Conservation (phyloP, 1,140 invertebrate species). For the Calliphora vicina region DNA sequence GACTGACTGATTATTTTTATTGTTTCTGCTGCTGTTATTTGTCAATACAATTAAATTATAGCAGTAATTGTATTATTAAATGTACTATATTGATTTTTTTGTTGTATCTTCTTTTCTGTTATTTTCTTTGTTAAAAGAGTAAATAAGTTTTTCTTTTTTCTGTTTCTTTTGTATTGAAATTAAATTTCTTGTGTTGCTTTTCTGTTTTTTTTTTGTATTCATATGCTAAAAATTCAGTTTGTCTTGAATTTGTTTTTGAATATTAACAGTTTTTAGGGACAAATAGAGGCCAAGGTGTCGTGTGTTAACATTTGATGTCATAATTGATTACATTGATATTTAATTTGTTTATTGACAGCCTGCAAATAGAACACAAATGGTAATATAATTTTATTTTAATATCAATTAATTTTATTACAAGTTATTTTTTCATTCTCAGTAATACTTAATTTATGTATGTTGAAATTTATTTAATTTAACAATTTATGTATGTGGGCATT, state of each 20-base stretch:
- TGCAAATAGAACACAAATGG: neutral
- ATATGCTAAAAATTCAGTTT: neutral
- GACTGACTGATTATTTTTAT: neutral
- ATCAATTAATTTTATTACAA: neutral
- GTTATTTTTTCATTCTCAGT: too few species aligned
- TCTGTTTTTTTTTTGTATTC: neutral
- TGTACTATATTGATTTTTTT: neutral
- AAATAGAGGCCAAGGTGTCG: neutral
- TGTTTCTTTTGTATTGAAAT: neutral
- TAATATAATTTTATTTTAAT: constrained; percentile 1
- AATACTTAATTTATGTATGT: too few species aligned
- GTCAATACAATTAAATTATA: neutral
- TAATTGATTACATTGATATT: constrained; percentile 7
- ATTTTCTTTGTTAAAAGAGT: neutral
- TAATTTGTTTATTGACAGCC: constrained; percentile 22
- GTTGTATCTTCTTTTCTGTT: neutral
- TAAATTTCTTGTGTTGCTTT: neutral
- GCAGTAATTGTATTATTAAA: neutral
- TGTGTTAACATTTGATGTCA: constrained; percentile 24
- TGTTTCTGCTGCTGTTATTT: neutral
- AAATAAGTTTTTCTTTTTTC: neutral
- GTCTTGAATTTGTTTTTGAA: neutral
- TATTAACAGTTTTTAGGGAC: neutral
- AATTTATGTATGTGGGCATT: too few species aligned
- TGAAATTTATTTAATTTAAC: too few species aligned